These are phyloP conservation scores for Blastomussa wellsi DNA, from an alignment of 92 coral and sea anemone species.

Conservation along the genomic window DNA sequence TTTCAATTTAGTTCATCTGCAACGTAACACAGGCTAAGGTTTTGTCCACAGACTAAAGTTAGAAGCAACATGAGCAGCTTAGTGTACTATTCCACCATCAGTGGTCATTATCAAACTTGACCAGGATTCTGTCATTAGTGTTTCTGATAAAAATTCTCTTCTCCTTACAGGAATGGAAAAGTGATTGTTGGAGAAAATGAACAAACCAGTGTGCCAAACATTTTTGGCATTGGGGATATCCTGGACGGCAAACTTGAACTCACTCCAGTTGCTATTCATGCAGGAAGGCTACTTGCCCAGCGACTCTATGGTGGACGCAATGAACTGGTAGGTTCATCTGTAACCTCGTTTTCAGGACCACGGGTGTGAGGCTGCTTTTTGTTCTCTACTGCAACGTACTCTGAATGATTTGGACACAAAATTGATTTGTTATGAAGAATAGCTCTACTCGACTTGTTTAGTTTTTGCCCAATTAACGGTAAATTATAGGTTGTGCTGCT, in stretches of 20 bases:
- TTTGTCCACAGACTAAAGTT: background rate
- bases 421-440: too few relatives aligned
- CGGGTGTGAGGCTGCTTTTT: background rate
- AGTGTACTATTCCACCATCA: background rate
- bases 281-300: slow-evolving; percentile 88
- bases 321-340: slow-evolving; percentile 62
- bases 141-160: background rate
- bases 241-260: slow-evolving; percentile 93
- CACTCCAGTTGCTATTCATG: slow-evolving; percentile 98
- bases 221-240: slow-evolving; percentile 90
- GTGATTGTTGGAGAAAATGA: slow-evolving; percentile 86
- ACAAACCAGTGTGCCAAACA: slow-evolving; percentile 81
- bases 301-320: slow-evolving; percentile 74
- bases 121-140: background rate
- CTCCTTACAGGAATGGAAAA: slow-evolving; percentile 74
- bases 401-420: too few relatives aligned
- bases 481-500: too few relatives aligned
- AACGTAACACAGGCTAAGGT: background rate
- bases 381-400: background rate
- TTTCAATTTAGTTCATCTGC: too few relatives aligned
- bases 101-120: background rate
- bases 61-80: background rate
- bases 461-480: too few relatives aligned
- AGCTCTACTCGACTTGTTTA: too few relatives aligned
- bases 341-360: background rate